phyloP scores from a whole-genome alignment of 2,113 vertebrate genomes.

The Macquaria ambigua region DNA sequence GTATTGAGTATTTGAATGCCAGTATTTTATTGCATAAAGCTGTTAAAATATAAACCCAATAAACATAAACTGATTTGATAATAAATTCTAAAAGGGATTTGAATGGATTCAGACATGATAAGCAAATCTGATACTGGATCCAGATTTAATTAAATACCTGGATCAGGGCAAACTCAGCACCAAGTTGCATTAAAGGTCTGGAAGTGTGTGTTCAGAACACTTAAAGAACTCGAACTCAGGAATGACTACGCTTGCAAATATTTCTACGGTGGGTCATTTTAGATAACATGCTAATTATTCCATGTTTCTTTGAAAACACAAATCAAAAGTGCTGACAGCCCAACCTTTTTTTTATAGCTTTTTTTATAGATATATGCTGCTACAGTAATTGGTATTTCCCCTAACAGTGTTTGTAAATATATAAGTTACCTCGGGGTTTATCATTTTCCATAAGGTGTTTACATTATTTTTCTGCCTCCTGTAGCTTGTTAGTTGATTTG shows the following conservation, averaged over 20 bases:
- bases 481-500: slow-evolving; percentile 30
- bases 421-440: slow-evolving; percentile 20
- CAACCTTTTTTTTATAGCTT: neutral
- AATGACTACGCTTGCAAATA: neutral
- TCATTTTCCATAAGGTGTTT: slow-evolving; percentile 34
- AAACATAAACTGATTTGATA: neutral
- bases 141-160: neutral
- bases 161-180: neutral
- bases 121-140: no score
- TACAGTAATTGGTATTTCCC: slow-evolving; percentile 30
- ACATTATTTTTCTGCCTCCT: slow-evolving; percentile 15
- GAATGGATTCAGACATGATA: neutral
- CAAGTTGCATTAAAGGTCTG: neutral
- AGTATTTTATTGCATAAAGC: neutral
- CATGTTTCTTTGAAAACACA: neutral
- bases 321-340: slow-evolving; percentile 6
- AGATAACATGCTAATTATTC: slow-evolving; percentile 19
- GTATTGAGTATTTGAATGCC: neutral
- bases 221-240: neutral
- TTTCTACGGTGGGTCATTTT: neutral
- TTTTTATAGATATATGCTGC: slow-evolving; percentile 20
- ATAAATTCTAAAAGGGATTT: no score
- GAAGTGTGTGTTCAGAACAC: neutral
- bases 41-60: neutral
- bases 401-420: slow-evolving; percentile 10